phyloP scores from a whole-genome alignment of 1,140 invertebrate genomes.

The Ditylenchus dipsaci region DNA sequence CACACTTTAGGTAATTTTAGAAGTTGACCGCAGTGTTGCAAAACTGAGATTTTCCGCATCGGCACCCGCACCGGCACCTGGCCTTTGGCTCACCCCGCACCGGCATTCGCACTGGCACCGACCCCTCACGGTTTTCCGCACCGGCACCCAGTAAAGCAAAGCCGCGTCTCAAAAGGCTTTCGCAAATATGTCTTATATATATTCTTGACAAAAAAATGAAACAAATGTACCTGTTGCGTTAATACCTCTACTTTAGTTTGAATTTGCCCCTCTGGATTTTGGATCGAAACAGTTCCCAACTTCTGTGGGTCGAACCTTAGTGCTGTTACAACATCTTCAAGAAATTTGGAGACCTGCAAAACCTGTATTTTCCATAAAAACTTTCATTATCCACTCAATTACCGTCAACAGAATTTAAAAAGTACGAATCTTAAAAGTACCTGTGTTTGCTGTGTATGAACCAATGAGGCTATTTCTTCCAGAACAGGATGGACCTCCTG shows the following conservation, averaged over 20 bases:
- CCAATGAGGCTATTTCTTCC: conserved; percentile 35
- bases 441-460: conserved; percentile 35
- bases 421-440: conserved; percentile 11
- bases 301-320: conserved; percentile 36
- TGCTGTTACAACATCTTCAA: conserved; percentile 31
- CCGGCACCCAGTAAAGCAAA: too few relatives aligned
- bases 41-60: too few relatives aligned
- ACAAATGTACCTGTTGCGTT: conserved; percentile 40
- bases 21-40: too few relatives aligned
- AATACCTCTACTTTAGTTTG: conserved; percentile 13
- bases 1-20: too few relatives aligned
- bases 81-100: too few relatives aligned
- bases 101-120: too few relatives aligned
- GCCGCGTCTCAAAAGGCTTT: too few relatives aligned
- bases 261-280: conserved; percentile 10
- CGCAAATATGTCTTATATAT: too few relatives aligned
- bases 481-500: conserved; percentile 40
- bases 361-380: conserved; percentile 13
- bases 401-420: not conserved
- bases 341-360: conserved; percentile 39
- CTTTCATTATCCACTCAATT: conserved; percentile 6
- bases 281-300: conserved; percentile 17
- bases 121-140: too few relatives aligned
- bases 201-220: too few relatives aligned
- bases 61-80: too few relatives aligned